Base-by-base conservation (phyloP, 2,113 vertebrate genomes). In the Lanius ludovicianus region DNA sequence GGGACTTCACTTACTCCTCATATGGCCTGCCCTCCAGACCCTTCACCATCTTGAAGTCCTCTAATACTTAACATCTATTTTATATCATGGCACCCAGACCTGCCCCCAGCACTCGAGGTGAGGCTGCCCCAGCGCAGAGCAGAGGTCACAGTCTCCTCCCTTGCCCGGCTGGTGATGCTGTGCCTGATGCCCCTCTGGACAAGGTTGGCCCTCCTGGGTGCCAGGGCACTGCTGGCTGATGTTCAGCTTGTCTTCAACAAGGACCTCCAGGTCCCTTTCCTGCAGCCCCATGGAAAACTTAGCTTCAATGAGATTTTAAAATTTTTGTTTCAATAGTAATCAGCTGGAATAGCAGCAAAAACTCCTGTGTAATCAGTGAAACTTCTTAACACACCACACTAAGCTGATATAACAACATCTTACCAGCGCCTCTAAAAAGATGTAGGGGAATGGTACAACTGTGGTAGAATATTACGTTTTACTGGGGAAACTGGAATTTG, bases 21-120 rank as follows among this genome's bases (percentile, higher is more conserved):
- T 2, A 39, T 0, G 0, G 0, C 23, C 23, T 65, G 22, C 4
- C 3, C 8, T 74, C 27, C 4, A 52, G 15, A 27, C 10, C 8
- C 37, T 25, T 39, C 23, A 57, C 35, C 14, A 24, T 39, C 23
- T 19, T 37, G 37, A 37, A 37, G 37, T 37, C 37, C 37, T 33
- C 12, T 8, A 44, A 24, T 2, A 9, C 18, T 52, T 44, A 3
- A 11, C 23, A 3, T 19, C 8, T 39, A 22, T 56, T 27, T 35
- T 20, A 2, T 14, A 11, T 16, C 19, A 8, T 6, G 19, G 4
- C 27, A 19, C 15, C 6, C 15, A 23, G 3, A 68, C 3, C 27
- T 17, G 18, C 10, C 5, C 25, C n/a, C 44, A 67, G 27, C n/a
- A n/a, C 20, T 46, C 0, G 0, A 59, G 23, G 52, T 39, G 33